Base-by-base conservation (phyloP, 2,888 invertebrate genomes). In the Venusia cambrica region DNA sequence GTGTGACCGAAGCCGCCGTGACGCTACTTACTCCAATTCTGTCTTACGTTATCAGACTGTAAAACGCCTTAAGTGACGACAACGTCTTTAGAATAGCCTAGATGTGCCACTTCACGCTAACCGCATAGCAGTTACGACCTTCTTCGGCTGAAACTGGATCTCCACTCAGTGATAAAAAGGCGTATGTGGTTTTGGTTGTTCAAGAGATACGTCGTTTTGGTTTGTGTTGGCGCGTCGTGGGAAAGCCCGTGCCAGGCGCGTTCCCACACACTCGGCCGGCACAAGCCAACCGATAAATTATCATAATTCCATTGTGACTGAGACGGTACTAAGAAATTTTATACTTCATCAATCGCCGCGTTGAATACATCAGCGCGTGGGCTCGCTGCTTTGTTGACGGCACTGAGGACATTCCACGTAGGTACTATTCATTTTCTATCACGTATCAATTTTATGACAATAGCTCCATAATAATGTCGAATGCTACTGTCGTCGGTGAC, bases 231-330 rank as follows among this genome's bases (percentile, higher is more conserved):
- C 40, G 51, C 53, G 64, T 63, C 88, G 88, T 88, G 88, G 88
- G 88, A 88, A 88, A 76, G 80, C 81, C 78, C 79, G 87, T 81
- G 80, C 79, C 79, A 73, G 67, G 81, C 84, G 80, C 87, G 88
- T 88, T 87, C 88, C 88, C 88, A 88, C 87, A 85, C 85, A 85
- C 85, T 78, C 78, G 74, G 73, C 77, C 83, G 83, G 85, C 84
- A 87, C 85, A 81, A 84, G 87, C 83, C 83, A 87, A 81, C 76
- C 85, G 87, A 87, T 87, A 87, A 85, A 87, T 87, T 85, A 87
- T 85, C 87, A 87, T 87, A 87, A 87, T 85, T 85, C 85, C 81
- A 87, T 87, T 87, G 87, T 87, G 84, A 83, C 81, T 81, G 84
- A 83, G 85, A 84, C 85, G 83, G 78, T 87, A 84, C 85, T 78